A percentile compares a stretch with the other conserved stretches of the same genome.
phyloP scores from a whole-genome alignment of 1,140 invertebrate species.

The Papilio glaucus region DNA sequence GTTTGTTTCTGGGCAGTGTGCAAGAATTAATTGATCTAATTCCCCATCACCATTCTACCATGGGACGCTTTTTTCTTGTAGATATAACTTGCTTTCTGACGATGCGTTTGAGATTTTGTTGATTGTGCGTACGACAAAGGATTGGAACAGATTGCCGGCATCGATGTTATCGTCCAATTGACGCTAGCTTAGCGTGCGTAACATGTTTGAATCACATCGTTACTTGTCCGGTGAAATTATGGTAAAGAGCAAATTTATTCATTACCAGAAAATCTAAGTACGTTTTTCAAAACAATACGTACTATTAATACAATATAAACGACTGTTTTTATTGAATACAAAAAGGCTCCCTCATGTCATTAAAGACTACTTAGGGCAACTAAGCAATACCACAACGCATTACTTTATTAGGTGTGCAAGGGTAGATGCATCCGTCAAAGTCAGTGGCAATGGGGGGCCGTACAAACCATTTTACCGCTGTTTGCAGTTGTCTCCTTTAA shows the following conservation, averaged over 20 bases:
- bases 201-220: too few relatives aligned
- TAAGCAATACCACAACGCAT: conserved; percentile 62
- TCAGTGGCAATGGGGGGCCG: conserved; percentile 57
- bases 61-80: too few relatives aligned
- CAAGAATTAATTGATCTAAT: too few relatives aligned
- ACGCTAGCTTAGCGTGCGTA: too few relatives aligned
- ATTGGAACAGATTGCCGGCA: neutral
- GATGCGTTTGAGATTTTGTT: neutral
- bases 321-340: conserved; percentile 17
- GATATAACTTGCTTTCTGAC: too few relatives aligned
- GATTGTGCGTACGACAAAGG: neutral
- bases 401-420: conserved; percentile 75
- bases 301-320: conserved; percentile 16
- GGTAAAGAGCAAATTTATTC: too few relatives aligned
- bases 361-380: conserved; percentile 44
- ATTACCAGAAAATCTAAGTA: too few relatives aligned
- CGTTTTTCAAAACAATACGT: neutral
- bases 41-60: too few relatives aligned
- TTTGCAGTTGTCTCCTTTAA: conserved; percentile 67
- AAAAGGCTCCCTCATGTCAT: conserved; percentile 35
- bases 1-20: too few relatives aligned
- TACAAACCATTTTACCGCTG: conserved; percentile 70
- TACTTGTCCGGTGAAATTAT: too few relatives aligned
- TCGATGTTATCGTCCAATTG: too few relatives aligned
- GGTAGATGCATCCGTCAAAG: conserved; percentile 71